Evolutionary conservation across 2,888 invertebrate genomes (phyloP).

Genomic region (Camptogramma bilineatum): DNA sequence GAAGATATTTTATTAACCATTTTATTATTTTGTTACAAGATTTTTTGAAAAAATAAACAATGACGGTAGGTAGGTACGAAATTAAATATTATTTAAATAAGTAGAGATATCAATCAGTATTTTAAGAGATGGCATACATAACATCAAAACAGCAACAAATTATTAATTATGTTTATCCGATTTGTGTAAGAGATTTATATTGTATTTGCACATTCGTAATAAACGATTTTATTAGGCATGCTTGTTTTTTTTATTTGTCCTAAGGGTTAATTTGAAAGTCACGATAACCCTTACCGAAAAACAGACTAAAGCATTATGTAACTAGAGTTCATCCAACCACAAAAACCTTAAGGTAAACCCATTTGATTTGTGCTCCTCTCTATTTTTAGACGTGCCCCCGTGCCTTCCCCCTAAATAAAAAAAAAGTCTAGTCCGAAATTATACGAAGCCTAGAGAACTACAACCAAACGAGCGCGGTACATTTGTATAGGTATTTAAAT

Average conservation of each 20-base stretch:
- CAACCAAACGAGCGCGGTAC: too few species aligned
- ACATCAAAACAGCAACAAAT: constrained; percentile 5
- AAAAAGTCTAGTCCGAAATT: too few species aligned
- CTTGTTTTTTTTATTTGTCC: constrained; percentile 20
- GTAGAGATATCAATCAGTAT: constrained; percentile 25
- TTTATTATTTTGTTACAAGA: background rate
- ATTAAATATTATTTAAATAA: too few species aligned
- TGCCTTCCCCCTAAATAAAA: too few species aligned
- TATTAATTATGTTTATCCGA: constrained; percentile 16
- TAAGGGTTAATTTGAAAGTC: background rate
- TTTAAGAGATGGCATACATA: constrained; percentile 20
- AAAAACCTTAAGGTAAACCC: too few species aligned
- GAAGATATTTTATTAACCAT: background rate
- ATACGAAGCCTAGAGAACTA: too few species aligned
- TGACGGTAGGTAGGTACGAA: background rate
- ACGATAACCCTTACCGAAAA: too few species aligned
- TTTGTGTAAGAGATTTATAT: constrained; percentile 26
- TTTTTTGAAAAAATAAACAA: constrained; percentile 5
- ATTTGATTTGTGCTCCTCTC: too few species aligned
- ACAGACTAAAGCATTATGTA: too few species aligned
- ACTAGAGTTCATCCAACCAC: too few species aligned
- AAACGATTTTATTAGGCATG: constrained; percentile 31
- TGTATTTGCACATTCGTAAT: constrained; percentile 37
- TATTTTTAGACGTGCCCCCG: too few species aligned
- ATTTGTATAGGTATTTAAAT: too few species aligned